These are phyloP conservation scores for Danio aesculapii DNA, from an alignment of 2,797 vertebrate genomes.

Conservation along the genomic window DNA sequence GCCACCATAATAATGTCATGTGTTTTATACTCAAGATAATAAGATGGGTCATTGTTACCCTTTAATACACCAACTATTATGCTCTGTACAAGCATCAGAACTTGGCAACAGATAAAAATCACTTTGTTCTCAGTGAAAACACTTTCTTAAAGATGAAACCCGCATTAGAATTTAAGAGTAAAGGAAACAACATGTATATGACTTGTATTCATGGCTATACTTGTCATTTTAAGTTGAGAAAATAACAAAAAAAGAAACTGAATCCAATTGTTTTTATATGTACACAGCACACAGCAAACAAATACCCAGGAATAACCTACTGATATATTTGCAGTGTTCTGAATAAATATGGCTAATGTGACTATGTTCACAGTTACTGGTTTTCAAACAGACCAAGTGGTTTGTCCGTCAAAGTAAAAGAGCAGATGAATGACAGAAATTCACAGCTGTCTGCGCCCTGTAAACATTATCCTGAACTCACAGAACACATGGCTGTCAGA, in stretches of 20 bases:
- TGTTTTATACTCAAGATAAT: not conserved
- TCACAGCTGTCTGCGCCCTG: constrained; percentile 46
- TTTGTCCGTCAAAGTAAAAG: constrained; percentile 42
- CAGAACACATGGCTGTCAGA: constrained; percentile 49
- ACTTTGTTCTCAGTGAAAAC: not conserved
- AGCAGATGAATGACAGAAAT: constrained; percentile 41
- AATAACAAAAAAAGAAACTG: not conserved
- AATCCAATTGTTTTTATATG: not conserved
- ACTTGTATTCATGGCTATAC: not conserved
- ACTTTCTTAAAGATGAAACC: not conserved
- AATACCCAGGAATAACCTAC: not conserved
- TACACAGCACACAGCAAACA: not conserved
- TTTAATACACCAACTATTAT: not conserved
- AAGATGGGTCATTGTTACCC: too few species aligned
- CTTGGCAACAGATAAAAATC: not conserved
- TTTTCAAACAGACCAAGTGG: constrained; percentile 10
- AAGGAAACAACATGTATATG: not conserved
- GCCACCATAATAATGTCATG: not conserved
- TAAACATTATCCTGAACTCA: constrained; percentile 40
- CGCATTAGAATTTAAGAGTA: not conserved
- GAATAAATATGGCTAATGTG: not conserved
- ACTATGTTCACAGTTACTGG: constrained; percentile 7
- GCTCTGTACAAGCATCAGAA: not conserved
- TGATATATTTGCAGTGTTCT: not conserved
- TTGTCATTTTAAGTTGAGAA: not conserved